Evolutionary conservation across 2,797 vertebrate genomes (phyloP), one percentile per base, ranked within the genome.

Genomic region (Amniataba percoides): DNA sequence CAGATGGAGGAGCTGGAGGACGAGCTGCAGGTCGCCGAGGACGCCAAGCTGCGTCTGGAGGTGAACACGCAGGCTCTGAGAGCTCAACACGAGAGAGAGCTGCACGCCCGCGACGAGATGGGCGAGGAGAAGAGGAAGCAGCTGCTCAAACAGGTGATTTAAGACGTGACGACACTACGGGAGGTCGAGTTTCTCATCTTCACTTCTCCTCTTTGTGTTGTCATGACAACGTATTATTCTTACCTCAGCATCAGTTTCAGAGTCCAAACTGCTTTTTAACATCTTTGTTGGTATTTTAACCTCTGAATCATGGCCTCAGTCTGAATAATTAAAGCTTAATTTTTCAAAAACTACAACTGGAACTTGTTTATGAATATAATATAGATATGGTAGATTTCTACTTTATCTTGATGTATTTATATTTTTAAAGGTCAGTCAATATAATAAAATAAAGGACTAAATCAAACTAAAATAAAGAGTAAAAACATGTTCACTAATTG

Each of bases 1-100:
- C 98, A 98, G 90, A 89, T 99, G 93, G 98, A 98, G 62, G 98
- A 99, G 92, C 92, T 99, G 66, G 98, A 99, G 87, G 98, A 99
- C 0, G 98, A 99, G 87, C 95, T 99, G 71, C 98, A 99, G 93
- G 97, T 96, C 0, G 97, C 98, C 0, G 98, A 99, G 77, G 98
- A 99, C 0, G 97, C 97, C 86, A 99, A 99, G 89, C 94, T 99
- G 81, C 95, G 97, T 61, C 89, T 99, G 85, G 98, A 99, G 85
- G 98, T 99, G 88, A 99, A 98, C 83, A 95, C 95, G 93, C 98
- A 99, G 87, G 98, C 98, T 0, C 88, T 99, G 68, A 96, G 95
- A 84, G 95, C 95, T 48, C 98, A 99, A 90, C 97, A 97, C 7
- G 98, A 99, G 74, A 93, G 97, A 48, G 98, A 99, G 80, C 93